Evolutionary conservation across 2,113 vertebrate genomes (phyloP), one percentile per base, ranked within the genome.

Genomic region (Entomyzon cyanotis): DNA sequence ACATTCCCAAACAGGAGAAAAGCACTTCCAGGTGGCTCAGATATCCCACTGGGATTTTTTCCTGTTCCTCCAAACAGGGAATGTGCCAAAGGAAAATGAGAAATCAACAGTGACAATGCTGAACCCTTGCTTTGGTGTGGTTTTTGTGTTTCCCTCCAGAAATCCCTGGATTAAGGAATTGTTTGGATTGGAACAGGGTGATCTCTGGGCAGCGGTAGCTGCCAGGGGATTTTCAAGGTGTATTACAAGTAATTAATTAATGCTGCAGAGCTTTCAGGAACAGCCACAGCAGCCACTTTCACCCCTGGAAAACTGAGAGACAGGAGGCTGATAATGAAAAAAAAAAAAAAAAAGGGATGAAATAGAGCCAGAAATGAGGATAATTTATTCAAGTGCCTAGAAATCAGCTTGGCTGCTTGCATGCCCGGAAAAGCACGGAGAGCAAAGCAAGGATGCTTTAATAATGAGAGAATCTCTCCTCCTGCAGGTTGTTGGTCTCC

Each of bases 401-500:
- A 85, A 95, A 91, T 59, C 80, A 90, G 22, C 37, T 62, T 74
- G 62, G 77, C 60, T 94, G 90, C 84, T 90, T 75, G 88, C n/a
- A 2, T 3, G 59, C n/a, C 24, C 31, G 37, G 64, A 24, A 59
- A 11, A 78, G 19, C 80, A 44, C 5, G 0, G 30, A 13, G 23
- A 73, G 35, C 69, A 59, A 64, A 50, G 2, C 23, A 23, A 16
- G 7, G 11, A 15, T 17, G 25, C 10, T 46, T 73, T 21, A 4
- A 52, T 88, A 23, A 76, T 2, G 23, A 63, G 41, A 5, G 65
- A 42, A 52, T 60, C 87, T 53, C 95, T 85, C 96, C 87, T 97
- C 94, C 95, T 89, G 13, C 79, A 99, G 99, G 98, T 99, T 30
- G 98, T 99, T 15, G 99, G 99, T 84, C 99, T 99, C 47, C 98